Percentiles rank a stretch among this genome's conserved stretches.
These are phyloP conservation scores for Clistopyga incitator DNA, from an alignment of 2,888 invertebrate genomes.

Conservation along the genomic window DNA sequence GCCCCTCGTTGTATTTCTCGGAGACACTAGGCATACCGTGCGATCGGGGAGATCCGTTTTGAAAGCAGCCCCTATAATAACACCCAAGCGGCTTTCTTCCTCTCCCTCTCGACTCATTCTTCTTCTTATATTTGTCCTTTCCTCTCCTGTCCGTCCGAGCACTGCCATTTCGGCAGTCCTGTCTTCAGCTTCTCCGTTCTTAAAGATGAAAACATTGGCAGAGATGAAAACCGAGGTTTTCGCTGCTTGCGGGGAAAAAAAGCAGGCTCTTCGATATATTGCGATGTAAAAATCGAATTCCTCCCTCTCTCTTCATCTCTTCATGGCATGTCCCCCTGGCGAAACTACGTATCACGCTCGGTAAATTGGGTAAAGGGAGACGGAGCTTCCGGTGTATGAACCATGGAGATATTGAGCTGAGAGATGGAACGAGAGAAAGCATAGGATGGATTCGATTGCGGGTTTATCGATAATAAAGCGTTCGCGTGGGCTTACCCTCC, in stretches of 20 bases:
- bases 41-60: constrained; percentile 49
- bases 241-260: background rate
- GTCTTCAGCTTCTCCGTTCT: constrained; percentile 1
- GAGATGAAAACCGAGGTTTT: background rate
- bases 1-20: constrained; percentile 20
- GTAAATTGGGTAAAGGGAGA: constrained; percentile 8
- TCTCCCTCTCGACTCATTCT: constrained; percentile 24
- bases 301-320: background rate
- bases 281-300: constrained; percentile 35
- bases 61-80: constrained; percentile 59
- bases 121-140: background rate
- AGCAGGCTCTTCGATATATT: background rate
- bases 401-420: constrained; percentile 18
- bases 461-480: constrained; percentile 52
- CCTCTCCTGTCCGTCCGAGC: background rate
- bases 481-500: constrained; percentile 39
- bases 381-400: background rate
- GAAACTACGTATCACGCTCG: constrained; percentile 22
- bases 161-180: background rate
- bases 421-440: constrained; percentile 21
- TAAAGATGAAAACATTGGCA: constrained; percentile 23
- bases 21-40: constrained; percentile 28
- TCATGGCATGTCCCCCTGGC: background rate
- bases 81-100: constrained; percentile 24
- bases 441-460: constrained; percentile 25